Conservation (phyloP, 2,113 vertebrate species). For the Ariopsis seemanni region DNA sequence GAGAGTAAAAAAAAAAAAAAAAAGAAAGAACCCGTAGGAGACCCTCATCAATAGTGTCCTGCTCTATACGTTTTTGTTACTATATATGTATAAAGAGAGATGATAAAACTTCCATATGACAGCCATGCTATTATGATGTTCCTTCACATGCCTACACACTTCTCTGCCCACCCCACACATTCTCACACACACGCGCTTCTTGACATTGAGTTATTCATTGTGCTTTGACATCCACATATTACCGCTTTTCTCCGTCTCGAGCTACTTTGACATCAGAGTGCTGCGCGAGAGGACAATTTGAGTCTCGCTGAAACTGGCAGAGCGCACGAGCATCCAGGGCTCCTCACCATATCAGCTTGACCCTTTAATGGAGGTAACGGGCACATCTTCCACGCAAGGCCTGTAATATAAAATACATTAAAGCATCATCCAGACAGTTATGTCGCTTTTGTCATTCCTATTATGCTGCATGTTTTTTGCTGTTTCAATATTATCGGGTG, state of each 20-base stretch:
- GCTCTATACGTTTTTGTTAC: background rate
- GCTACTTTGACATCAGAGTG: constrained; percentile 55
- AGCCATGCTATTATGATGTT: constrained; percentile 63
- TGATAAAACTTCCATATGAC: constrained; percentile 20
- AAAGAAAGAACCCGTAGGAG: background rate
- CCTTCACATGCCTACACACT: constrained; percentile 64
- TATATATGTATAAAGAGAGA: background rate
- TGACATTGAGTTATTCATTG: constrained; percentile 62
- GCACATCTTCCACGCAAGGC: constrained; percentile 13
- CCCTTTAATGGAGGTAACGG: constrained; percentile 43
- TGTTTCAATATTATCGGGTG: background rate
- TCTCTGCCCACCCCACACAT: background rate
- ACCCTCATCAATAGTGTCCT: background rate
- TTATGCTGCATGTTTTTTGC: constrained; percentile 12
- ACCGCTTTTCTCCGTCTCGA: constrained; percentile 39
- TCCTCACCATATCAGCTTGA: constrained; percentile 37
- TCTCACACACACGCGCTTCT: constrained; percentile 9
- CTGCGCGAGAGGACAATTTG: background rate
- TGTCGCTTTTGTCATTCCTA: constrained; percentile 16
- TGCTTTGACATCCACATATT: constrained; percentile 62
- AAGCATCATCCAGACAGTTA: constrained; percentile 35
- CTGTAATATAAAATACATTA: constrained; percentile 48
- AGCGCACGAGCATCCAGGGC: background rate
- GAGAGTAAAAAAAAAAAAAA: background rate
- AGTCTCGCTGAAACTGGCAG: constrained; percentile 30